Base-by-base conservation (phyloP, 2,113 vertebrate species). In the Ellobius talpinus region DNA sequence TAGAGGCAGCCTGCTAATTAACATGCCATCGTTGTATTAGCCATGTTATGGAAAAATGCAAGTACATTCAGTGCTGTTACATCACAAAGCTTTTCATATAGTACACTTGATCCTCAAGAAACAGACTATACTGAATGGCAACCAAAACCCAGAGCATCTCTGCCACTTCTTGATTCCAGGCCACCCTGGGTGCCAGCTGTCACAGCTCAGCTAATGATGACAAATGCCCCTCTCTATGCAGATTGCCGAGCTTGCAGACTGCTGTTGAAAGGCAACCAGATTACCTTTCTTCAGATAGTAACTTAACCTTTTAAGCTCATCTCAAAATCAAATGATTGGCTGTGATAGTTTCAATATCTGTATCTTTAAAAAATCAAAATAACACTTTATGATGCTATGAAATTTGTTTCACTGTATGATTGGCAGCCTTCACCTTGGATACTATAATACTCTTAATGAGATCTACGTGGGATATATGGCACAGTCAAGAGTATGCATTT, bases 201-300 rank as follows among this genome's bases (percentile, higher is more conserved):
- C 99, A 99, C 99, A 98, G 99, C 98, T 98, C 98, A 99, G 99
- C 99, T 99, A 99, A 99, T 99, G 99, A 99, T 99, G 99, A 99
- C 99, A 99, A 99, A 99, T 99, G 99, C 99, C 98, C 98, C 99
- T 98, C 99, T 99, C 99, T 99, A 99, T 99, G 99, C 99, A 99
- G 99, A 99, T 99, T 99, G 99, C 98, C 94, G 98, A 98, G 99
- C 97, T 98, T 98, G 98, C 98, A 98, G 99, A 98, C 98, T 98
- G 97, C 98, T 97, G 76, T 97, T 97, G 97, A 98, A 98, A 98
- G 98, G 98, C 98, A 98, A 98, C 98, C 98, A 98, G 98, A 99
- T 98, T 98, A 99, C 99, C 98, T 99, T 98, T 98, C 98, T 97
- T 98, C 98, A 98, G 98, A 98, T 97, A 98, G 98, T 98, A 98